Evolutionary conservation across 2,113 vertebrate genomes (phyloP), one percentile per base, ranked within the genome.

Genomic region (Stomatorhinus ivindoensis): DNA sequence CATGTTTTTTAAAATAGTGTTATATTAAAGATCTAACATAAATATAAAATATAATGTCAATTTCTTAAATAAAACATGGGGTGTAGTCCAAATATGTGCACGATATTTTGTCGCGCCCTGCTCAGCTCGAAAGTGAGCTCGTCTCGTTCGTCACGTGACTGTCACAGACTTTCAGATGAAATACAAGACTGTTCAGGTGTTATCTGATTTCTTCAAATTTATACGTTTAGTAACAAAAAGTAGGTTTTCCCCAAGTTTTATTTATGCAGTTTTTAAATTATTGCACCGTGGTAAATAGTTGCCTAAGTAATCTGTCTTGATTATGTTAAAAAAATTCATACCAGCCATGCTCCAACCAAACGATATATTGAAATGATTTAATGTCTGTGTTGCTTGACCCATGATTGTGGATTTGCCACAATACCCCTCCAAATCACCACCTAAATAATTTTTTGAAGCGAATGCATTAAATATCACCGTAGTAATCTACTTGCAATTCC

Each of bases 121-220:
- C 53, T 88, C 61, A 58, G 11, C 8, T 48, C 24, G 73, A 48
- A 53, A 89, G 88, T 51, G 88, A 55, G 48, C n/a, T 2, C 6
- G 61, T n/a, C 55, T 31, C 24, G 44, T 88, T 88, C 47, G 47
- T 89, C 69, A 89, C 69, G 69, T 89, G 88, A 47, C 31, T 53
- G 48, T 39, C 19, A 82, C 35, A 21, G 35, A 39, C 73, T 35
- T 76, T 80, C 73, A 39, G 31, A 80, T 8, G 39, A 80, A 42
- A 39, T 73, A 73, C 1, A 13, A 17, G 11, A 6, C 3, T 39
- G 9, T 39, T 76, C 11, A 39, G 4, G 69, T 15, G 13, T 80
- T 35, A 42, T 80, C 73, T 42, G 35, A 80, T 80, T 35, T 42
- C 15, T 42, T 19, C 73, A 42, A 10, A 42, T 80, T 42, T 80